Percentiles rank a stretch among this genome's conserved stretches.
Evolutionary conservation across 37 sponge, comb jelly and placozoan genomes (phyloP).

Genomic region (Agelas oroides): DNA sequence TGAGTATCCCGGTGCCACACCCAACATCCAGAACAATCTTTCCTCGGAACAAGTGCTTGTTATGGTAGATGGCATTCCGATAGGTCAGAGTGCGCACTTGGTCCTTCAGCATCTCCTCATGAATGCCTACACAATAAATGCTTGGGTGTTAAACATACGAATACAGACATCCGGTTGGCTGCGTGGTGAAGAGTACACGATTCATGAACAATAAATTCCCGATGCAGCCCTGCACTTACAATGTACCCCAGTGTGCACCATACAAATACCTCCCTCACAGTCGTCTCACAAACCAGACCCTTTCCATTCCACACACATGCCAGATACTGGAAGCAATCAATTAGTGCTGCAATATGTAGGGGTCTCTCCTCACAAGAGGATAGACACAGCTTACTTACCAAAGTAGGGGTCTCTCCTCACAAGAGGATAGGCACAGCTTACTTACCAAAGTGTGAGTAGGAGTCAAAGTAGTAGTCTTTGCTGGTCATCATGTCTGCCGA

Average conservation of each 20-base stretch:
- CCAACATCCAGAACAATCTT: constrained; percentile 96
- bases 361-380: too few species aligned
- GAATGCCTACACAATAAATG: constrained; percentile 67
- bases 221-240: too few species aligned
- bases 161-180: background rate
- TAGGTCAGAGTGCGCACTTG: constrained; percentile 95
- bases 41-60: constrained; percentile 94
- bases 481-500: constrained; percentile 72
- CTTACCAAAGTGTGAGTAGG: constrained; percentile 96
- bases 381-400: too few species aligned
- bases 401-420: too few species aligned
- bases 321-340: too few species aligned
- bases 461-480: constrained; percentile 98
- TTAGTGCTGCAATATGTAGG: too few species aligned
- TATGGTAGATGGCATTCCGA: constrained; percentile 93
- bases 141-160: background rate
- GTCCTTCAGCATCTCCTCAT: constrained; percentile 99
- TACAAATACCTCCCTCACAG: too few species aligned
- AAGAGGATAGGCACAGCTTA: too few species aligned
- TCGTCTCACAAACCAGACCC: too few species aligned
- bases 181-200: background rate
- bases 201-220: too few species aligned
- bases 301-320: too few species aligned
- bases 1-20: constrained; percentile 98
- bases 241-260: too few species aligned